phyloP scores from a whole-genome alignment of 2,888 invertebrate species.

The Buathra laborator region DNA sequence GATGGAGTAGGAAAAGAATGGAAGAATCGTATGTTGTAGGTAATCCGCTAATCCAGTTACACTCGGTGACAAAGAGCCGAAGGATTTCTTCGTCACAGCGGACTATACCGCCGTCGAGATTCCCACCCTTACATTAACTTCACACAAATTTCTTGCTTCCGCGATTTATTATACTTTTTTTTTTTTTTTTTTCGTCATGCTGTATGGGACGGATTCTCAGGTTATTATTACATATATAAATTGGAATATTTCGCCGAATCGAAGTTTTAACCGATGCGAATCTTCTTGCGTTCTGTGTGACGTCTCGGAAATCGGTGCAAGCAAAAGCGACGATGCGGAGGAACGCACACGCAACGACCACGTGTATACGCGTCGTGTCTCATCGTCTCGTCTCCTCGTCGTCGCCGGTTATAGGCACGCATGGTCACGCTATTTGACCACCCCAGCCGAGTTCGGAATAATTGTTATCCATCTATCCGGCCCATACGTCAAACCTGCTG shows the following conservation, averaged over 20 bases:
- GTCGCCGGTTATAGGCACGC: constrained; percentile 72
- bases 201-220: neutral
- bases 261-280: constrained; percentile 1
- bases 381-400: constrained; percentile 50
- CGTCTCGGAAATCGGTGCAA: constrained; percentile 40
- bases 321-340: constrained; percentile 24
- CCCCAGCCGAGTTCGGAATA: constrained; percentile 83
- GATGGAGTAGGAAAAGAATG: neutral
- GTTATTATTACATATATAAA: too few species aligned
- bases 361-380: constrained; percentile 54
- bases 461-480: constrained; percentile 85
- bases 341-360: constrained; percentile 42
- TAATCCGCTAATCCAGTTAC: constrained; percentile 77
- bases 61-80: constrained; percentile 26
- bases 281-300: neutral
- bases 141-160: neutral
- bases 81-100: constrained; percentile 18
- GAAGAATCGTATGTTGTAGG: constrained; percentile 29
- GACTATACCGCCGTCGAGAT: neutral
- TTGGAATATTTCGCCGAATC: neutral
- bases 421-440: constrained; percentile 85
- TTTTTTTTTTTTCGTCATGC: neutral
- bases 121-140: neutral
- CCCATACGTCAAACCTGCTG: constrained; percentile 80
- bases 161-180: neutral